Conservation (phyloP, 2,888 invertebrate species). For the Alviniconcha strummeri region DNA sequence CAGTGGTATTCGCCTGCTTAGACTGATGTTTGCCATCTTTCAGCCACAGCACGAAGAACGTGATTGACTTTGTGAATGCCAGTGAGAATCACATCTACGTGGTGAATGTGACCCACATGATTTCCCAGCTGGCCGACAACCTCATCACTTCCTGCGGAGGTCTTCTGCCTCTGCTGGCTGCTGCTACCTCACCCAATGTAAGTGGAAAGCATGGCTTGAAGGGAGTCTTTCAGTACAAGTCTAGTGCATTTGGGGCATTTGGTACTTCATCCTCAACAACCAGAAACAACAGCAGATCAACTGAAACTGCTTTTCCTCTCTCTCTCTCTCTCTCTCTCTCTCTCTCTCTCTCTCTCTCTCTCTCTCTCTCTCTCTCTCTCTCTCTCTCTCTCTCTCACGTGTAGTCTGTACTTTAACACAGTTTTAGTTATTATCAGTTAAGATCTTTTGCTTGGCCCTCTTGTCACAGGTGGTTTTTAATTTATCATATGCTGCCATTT, state of each 20-base stretch:
- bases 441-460: too few relatives aligned
- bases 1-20: too few relatives aligned
- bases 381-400: too few relatives aligned
- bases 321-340: too few relatives aligned
- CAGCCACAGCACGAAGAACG: constrained; percentile 96
- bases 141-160: constrained; percentile 99
- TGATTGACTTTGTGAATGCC: constrained; percentile 98
- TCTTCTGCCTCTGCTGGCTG: constrained; percentile 94
- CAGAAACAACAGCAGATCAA: too few relatives aligned
- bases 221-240: neutral
- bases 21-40: constrained; percentile 51
- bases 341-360: too few relatives aligned
- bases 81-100: constrained; percentile 99
- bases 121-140: constrained; percentile 98
- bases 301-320: too few relatives aligned
- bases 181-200: constrained; percentile 98
- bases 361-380: too few relatives aligned
- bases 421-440: too few relatives aligned
- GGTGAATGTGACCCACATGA: constrained; percentile 98
- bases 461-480: too few relatives aligned
- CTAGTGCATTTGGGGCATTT: neutral
- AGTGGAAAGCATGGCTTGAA: constrained; percentile 72
- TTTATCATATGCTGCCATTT: too few relatives aligned
- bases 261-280: neutral
- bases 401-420: too few relatives aligned